Evolutionary conservation across 2,888 invertebrate species (phyloP).

Genomic region (Microctonus brassicae): DNA sequence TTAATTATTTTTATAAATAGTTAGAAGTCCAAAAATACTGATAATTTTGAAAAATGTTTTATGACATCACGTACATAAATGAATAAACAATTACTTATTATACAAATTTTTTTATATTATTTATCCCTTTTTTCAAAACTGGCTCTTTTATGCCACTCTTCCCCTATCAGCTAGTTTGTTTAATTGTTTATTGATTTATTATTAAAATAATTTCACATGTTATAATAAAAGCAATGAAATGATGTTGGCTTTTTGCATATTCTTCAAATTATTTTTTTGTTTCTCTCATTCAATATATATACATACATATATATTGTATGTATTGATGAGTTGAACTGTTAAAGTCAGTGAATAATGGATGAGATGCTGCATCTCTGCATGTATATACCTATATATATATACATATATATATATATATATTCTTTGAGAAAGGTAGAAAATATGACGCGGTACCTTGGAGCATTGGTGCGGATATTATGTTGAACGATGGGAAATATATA

Average conservation of each 20-base stretch:
- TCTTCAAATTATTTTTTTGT: background rate
- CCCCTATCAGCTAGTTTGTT: no score
- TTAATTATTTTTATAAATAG: no score
- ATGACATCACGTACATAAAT: no score
- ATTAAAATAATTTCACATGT: background rate
- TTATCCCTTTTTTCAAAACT: no score
- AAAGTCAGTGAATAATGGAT: constrained; percentile 54
- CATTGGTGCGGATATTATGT: background rate
- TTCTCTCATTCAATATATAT: background rate
- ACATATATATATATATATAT: no score
- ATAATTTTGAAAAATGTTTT: no score
- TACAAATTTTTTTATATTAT: no score
- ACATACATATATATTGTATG: background rate
- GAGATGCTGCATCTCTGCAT: constrained; percentile 46
- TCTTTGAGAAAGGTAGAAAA: constrained; percentile 10
- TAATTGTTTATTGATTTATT: background rate
- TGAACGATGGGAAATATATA: background rate
- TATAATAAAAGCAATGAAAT: background rate
- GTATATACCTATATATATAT: no score
- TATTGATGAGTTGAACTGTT: constrained; percentile 2
- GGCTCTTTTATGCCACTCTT: no score
- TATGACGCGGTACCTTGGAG: background rate
- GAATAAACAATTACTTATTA: no score
- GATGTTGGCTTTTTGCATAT: no score
- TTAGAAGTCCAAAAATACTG: no score